Conservation (phyloP, 1,140 invertebrate genomes). For the Ganaspis sp. region DNA sequence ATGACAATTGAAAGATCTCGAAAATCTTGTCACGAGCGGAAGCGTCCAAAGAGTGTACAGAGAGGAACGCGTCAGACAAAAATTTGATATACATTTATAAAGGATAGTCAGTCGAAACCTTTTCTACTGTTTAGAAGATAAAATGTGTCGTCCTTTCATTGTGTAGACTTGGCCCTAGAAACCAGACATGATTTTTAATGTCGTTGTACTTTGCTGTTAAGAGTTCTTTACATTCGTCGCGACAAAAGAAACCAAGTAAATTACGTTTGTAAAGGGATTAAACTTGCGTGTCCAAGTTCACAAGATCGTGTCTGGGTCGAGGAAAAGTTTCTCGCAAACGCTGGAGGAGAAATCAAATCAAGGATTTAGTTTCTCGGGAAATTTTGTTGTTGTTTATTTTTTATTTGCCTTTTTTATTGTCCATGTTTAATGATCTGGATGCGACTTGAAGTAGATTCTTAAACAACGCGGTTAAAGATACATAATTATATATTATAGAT, state of each 20-base stretch:
- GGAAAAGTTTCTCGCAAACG: slow-evolving; percentile 1
- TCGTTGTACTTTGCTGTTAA: slow-evolving; percentile 53
- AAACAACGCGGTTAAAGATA: slow-evolving; percentile 37
- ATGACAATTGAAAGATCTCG: slow-evolving; percentile 17
- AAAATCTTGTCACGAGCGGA: slow-evolving; percentile 50
- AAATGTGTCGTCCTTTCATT: slow-evolving; percentile 55
- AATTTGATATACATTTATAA: slow-evolving; percentile 44
- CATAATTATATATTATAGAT: slow-evolving; percentile 50
- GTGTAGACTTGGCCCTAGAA: slow-evolving; percentile 54
- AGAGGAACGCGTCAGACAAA: slow-evolving; percentile 51
- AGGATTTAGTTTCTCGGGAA: not conserved
- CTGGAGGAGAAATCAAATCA: not conserved
- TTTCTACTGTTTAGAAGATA: slow-evolving; percentile 60
- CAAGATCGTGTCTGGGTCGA: not conserved
- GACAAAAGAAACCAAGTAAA: not conserved
- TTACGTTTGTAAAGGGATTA: slow-evolving; percentile 22
- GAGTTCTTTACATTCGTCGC: not conserved
- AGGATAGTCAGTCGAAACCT: slow-evolving; percentile 53
- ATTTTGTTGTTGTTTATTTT: slow-evolving; percentile 12
- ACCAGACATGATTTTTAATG: slow-evolving; percentile 53
- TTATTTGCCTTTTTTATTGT: not conserved
- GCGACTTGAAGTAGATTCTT: slow-evolving; percentile 19
- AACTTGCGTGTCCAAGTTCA: slow-evolving; percentile 13
- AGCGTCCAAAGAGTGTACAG: slow-evolving; percentile 48
- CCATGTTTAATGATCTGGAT: slow-evolving; percentile 12